Conservation (phyloP, 1,140 invertebrate genomes). For the Dufourea novaeangliae region DNA sequence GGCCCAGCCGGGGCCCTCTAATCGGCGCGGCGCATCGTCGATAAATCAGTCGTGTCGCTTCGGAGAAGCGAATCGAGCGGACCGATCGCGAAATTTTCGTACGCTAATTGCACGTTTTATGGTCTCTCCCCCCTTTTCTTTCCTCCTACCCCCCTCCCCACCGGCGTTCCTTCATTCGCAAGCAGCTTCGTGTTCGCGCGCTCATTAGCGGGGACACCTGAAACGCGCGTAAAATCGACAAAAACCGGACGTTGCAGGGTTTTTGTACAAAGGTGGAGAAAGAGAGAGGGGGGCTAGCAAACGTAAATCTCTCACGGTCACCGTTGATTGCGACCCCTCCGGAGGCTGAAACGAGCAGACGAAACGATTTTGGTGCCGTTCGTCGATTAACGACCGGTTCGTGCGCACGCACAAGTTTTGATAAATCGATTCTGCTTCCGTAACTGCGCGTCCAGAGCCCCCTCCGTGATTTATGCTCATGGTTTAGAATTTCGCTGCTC, state of each 20-base stretch:
- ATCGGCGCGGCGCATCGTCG: constrained; percentile 10
- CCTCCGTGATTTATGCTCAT: constrained; percentile 53
- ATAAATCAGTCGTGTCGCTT: not conserved
- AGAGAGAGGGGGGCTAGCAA: constrained; percentile 5
- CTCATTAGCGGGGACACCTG: constrained; percentile 25
- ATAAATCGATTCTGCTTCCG: constrained; percentile 64
- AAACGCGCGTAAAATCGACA: constrained; percentile 4
- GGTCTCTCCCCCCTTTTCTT: not conserved
- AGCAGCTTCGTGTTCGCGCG: not conserved
- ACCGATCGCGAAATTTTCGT: constrained; percentile 14
- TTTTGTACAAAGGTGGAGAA: constrained; percentile 22
- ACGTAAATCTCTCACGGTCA: constrained; percentile 57
- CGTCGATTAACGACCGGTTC: constrained; percentile 53
- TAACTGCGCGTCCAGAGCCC: constrained; percentile 35
- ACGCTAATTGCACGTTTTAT: constrained; percentile 21
- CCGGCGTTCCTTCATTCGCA: too few relatives aligned
- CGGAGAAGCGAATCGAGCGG: not conserved
- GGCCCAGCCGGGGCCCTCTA: too few relatives aligned
- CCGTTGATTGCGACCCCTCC: constrained; percentile 53
- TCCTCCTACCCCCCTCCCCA: too few relatives aligned
- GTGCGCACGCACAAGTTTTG: constrained; percentile 49
- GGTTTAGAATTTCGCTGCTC: constrained; percentile 38
- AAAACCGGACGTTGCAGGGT: constrained; percentile 18
- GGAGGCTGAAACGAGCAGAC: constrained; percentile 25
- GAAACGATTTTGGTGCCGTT: constrained; percentile 56